Evolutionary conservation across 1,140 invertebrate genomes (phyloP).

Genomic region (Saccostrea cuccullata): DNA sequence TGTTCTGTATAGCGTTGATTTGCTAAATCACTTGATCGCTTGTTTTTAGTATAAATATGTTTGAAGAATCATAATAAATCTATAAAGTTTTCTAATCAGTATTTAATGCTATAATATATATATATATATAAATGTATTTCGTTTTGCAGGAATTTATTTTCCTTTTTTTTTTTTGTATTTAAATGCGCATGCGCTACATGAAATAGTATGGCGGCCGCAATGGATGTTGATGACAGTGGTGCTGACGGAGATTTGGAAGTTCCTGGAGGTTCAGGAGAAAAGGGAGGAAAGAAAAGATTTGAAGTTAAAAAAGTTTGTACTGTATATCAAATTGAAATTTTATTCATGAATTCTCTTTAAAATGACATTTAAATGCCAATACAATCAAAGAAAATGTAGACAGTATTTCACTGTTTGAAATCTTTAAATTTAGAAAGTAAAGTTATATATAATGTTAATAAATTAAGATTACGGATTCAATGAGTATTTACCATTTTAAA

Average conservation of each 20-base stretch:
- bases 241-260: conserved; percentile 64
- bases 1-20: background rate
- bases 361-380: too few relatives aligned
- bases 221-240: conserved; percentile 74
- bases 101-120: background rate
- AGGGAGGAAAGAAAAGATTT: conserved; percentile 77
- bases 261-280: conserved; percentile 66
- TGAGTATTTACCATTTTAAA: too few relatives aligned
- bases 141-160: background rate
- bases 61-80: background rate
- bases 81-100: background rate
- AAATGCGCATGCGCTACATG: background rate
- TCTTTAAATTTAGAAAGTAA: too few relatives aligned
- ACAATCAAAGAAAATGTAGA: too few relatives aligned
- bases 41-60: background rate
- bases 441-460: too few relatives aligned
- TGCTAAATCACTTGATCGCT: background rate
- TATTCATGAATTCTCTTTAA: too few relatives aligned
- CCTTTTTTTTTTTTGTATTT: background rate
- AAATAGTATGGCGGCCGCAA: conserved; percentile 76
- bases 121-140: background rate
- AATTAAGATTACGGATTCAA: too few relatives aligned
- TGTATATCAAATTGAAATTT: too few relatives aligned
- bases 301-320: conserved; percentile 78
- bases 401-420: too few relatives aligned